Evolutionary conservation across 2,113 vertebrate genomes (phyloP).

Genomic region (Coptodon rendalli): DNA sequence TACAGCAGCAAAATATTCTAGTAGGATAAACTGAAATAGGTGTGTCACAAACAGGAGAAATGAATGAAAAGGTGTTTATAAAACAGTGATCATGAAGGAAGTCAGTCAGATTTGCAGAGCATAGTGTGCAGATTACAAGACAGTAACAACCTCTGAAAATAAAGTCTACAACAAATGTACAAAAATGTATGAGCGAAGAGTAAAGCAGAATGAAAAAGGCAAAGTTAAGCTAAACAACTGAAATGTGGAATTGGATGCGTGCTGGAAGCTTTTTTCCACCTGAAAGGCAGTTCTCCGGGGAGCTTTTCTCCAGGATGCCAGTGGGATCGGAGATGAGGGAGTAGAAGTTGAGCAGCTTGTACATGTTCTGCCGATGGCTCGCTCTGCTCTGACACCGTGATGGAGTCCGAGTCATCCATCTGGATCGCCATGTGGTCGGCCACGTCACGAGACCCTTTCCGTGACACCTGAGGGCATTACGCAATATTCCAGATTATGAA

Average conservation of each 20-base stretch:
- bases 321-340: slow-evolving; percentile 98
- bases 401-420: slow-evolving; percentile 98
- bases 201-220: background rate
- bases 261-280: slow-evolving; percentile 67
- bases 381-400: slow-evolving; percentile 96
- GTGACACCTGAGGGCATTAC: slow-evolving; percentile 70
- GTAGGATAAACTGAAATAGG: background rate
- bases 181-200: background rate
- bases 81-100: background rate
- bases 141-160: background rate
- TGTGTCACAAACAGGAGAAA: background rate
- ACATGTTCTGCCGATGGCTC: slow-evolving; percentile 99
- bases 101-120: background rate
- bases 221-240: background rate
- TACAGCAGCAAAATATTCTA: background rate
- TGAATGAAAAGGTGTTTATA: background rate
- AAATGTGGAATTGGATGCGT: background rate
- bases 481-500: background rate
- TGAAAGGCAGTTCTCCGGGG: slow-evolving; percentile 81
- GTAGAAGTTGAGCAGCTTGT: slow-evolving; percentile 97
- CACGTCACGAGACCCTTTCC: slow-evolving; percentile 96
- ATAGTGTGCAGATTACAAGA: background rate
- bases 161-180: background rate
- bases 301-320: slow-evolving; percentile 92
- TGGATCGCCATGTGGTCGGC: slow-evolving; percentile 93